phyloP scores from a whole-genome alignment of 1,140 invertebrate genomes.

The Streblospio benedicti region DNA sequence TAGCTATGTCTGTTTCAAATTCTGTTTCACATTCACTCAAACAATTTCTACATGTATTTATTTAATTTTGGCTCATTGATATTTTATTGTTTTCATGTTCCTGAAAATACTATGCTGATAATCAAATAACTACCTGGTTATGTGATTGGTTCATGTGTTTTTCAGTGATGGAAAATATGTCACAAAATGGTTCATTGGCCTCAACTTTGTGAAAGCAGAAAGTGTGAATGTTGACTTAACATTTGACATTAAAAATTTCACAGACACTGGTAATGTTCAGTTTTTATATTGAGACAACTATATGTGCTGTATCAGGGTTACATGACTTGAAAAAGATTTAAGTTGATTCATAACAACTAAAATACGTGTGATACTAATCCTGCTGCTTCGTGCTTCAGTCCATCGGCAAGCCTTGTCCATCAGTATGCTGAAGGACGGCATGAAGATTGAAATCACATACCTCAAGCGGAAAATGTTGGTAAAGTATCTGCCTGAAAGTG shows the following conservation, averaged over 20 bases:
- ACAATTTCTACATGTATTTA: neutral
- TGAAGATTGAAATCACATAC: slow-evolving; percentile 72
- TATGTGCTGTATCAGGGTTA: neutral
- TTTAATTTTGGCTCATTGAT: too few species aligned
- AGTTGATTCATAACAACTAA: too few species aligned
- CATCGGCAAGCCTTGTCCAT: slow-evolving; percentile 58
- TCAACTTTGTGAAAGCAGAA: slow-evolving; percentile 78
- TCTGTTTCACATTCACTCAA: neutral
- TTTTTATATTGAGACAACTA: slow-evolving; percentile 1
- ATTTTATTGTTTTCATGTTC: too few species aligned
- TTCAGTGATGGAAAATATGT: slow-evolving; percentile 37
- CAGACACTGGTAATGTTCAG: slow-evolving; percentile 55
- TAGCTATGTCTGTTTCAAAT: too few species aligned
- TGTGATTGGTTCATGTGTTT: too few species aligned
- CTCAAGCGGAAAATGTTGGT: too few species aligned
- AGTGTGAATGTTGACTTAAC: slow-evolving; percentile 83
- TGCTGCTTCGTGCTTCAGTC: slow-evolving; percentile 50
- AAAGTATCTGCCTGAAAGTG: slow-evolving; percentile 1
- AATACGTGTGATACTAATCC: neutral
- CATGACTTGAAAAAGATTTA: too few species aligned
- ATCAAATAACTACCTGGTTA: too few species aligned
- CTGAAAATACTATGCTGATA: too few species aligned
- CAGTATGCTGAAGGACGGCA: slow-evolving; percentile 76
- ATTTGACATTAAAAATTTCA: slow-evolving; percentile 80
- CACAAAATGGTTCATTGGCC: slow-evolving; percentile 94